phyloP scores from a whole-genome alignment of 2,888 invertebrate species.

The Eudemis profundana region DNA sequence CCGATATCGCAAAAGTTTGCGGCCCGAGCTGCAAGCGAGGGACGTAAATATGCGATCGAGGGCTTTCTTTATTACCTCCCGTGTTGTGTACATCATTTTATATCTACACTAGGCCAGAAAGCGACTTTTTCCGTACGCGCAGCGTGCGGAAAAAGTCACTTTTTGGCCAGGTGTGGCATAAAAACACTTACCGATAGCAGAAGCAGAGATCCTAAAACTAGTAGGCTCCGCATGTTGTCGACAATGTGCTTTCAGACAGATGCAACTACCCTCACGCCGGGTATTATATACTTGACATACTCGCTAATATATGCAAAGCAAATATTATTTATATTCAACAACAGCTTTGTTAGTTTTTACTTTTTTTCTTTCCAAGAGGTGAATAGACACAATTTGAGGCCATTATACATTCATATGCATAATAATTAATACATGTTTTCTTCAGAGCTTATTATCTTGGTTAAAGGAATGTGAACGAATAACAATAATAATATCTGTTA shows the following conservation, averaged over 20 bases:
- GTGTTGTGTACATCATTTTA: too few species aligned
- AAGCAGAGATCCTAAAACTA: constrained; percentile 20
- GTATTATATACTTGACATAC: background rate
- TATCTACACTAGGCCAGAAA: too few species aligned
- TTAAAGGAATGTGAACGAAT: too few species aligned
- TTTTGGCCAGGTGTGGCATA: background rate
- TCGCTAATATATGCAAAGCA: constrained; percentile 2
- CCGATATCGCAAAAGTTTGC: too few species aligned
- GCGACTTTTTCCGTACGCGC: too few species aligned
- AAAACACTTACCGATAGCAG: constrained; percentile 17
- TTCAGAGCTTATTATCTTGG: background rate
- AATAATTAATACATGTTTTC: background rate
- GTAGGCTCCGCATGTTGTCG: constrained; percentile 9
- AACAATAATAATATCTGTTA: too few species aligned
- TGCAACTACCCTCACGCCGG: background rate
- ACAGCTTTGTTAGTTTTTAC: background rate
- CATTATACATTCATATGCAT: background rate
- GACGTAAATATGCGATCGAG: too few species aligned
- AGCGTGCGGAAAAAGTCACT: too few species aligned
- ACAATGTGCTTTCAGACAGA: background rate
- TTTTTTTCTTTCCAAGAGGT: background rate
- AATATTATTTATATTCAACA: constrained; percentile 7
- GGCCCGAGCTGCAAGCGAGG: too few species aligned
- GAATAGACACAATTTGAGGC: constrained; percentile 3
- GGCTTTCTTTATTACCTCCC: too few species aligned